phyloP scores from a whole-genome alignment of 2,797 vertebrate genomes.

The Lacerta agilis region DNA sequence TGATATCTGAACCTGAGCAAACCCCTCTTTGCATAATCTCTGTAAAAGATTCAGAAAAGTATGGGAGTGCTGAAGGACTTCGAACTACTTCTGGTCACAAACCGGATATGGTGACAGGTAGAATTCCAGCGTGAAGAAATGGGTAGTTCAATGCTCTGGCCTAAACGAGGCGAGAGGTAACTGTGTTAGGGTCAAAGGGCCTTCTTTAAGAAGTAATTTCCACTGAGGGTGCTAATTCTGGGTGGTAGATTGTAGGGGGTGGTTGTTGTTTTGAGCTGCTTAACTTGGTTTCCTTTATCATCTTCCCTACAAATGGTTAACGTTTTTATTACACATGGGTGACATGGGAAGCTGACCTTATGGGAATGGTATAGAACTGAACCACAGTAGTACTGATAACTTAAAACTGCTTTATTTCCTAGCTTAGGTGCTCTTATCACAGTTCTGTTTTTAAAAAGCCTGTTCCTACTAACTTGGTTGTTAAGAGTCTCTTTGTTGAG shows the following conservation, averaged over 20 bases:
- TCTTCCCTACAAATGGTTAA: background rate
- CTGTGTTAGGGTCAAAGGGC: too few relatives aligned
- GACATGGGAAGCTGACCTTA: background rate
- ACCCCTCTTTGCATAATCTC: background rate
- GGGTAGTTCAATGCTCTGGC: accelerated
- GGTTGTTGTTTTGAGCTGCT: background rate
- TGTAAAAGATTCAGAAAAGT: background rate
- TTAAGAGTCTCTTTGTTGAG: too few relatives aligned
- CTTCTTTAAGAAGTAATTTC: background rate
- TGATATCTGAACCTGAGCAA: background rate
- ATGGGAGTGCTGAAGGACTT: background rate
- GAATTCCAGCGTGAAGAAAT: background rate
- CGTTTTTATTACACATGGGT: background rate
- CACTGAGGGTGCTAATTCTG: background rate
- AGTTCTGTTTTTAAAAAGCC: too few relatives aligned
- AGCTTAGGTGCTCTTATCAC: background rate
- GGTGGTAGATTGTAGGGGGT: too few relatives aligned
- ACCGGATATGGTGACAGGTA: background rate
- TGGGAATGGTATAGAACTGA: background rate
- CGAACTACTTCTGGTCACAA: background rate
- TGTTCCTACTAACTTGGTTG: too few relatives aligned
- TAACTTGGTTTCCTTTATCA: background rate
- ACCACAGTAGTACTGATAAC: background rate
- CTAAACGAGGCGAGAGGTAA: accelerated
- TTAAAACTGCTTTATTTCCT: background rate